Evolutionary conservation across 1,140 invertebrate species (phyloP), one percentile per base, ranked within the genome.

Genomic region (Cataglyphis hispanica): DNA sequence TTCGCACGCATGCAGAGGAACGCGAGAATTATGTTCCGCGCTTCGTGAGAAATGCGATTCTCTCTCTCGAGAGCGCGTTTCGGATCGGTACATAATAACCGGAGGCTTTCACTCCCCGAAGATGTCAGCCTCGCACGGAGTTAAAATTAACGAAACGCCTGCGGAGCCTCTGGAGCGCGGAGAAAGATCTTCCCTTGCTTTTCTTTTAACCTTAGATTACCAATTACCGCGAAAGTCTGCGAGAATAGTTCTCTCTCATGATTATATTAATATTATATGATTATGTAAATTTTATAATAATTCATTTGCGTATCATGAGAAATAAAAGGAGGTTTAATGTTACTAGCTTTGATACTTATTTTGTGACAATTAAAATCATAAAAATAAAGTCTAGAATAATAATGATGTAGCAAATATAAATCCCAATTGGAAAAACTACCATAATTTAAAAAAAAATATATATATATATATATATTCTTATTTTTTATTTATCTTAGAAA

Each of bases 21-120:
- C 72, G 78, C 85, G 86, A 50, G 60, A 80, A 87, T 85, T 87
- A 90, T 88, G 69, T 60, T 58, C 50, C 61, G 56, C 25, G 56
- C 25, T 63, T 80, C 67, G 53, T 72, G 85, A 85, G 88, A 90
- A 89, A 80, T 64, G 31, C 58, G 56, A 63, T 85, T 78, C 37
- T 75, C 69, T 75, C 69, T 89, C 43, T 50, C 58, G 58, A 77
- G 64, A 86, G 46, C 85, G 74, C 64, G 50, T 70, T 16, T 46
- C 76, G 87, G 67, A 86, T 83, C 67, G n/a, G 78, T 34, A 74
- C 70, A 58, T 86, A 70, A 83, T 72, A 88, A 85, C 76, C 76
- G 58, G 37, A 83, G 58, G 87, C 88, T 89, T 89, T 89, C 88
- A 89, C 88, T 69, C 84, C n/a, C 84, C n/a, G 53, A 84, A 83